Percentiles rank a stretch among this genome's conserved stretches.
phyloP scores from a whole-genome alignment of 2,888 invertebrate genomes.

The Antheraea yamamai region DNA sequence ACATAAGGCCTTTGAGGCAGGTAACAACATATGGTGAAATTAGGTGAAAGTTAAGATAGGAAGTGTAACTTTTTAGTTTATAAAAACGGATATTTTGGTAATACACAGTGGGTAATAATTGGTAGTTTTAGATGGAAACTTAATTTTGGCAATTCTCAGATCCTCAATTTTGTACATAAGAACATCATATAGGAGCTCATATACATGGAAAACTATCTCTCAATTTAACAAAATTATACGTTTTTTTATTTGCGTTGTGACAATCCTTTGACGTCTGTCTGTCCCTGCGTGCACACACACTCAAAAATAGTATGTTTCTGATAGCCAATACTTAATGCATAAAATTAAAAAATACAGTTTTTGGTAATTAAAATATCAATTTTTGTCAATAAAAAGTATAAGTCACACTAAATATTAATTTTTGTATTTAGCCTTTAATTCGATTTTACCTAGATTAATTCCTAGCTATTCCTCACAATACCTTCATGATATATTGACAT shows the following conservation, averaged over 20 bases:
- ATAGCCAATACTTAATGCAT: neutral
- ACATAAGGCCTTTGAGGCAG: neutral
- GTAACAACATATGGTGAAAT: neutral
- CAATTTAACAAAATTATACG: neutral
- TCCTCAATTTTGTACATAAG: conserved; percentile 9
- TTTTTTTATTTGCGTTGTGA: neutral
- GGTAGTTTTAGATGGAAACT: neutral
- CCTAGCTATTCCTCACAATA: conserved; percentile 1
- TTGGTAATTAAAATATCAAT: conserved; percentile 5
- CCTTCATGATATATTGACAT: neutral
- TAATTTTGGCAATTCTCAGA: neutral
- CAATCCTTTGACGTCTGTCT: conserved; percentile 13
- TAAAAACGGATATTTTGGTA: neutral
- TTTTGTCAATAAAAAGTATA: conserved; percentile 4
- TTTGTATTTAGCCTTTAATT: neutral
- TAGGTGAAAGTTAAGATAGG: neutral
- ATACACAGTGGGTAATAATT: neutral
- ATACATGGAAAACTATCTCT: conserved; percentile 9
- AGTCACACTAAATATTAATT: neutral
- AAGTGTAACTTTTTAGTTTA: neutral
- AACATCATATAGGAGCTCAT: conserved; percentile 6
- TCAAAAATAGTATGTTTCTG: neutral
- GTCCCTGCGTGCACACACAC: conserved; percentile 14
- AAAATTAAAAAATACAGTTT: neutral
- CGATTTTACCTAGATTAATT: neutral